Base-by-base conservation (phyloP, 1,140 invertebrate species). In the Pectinophora gossypiella region DNA sequence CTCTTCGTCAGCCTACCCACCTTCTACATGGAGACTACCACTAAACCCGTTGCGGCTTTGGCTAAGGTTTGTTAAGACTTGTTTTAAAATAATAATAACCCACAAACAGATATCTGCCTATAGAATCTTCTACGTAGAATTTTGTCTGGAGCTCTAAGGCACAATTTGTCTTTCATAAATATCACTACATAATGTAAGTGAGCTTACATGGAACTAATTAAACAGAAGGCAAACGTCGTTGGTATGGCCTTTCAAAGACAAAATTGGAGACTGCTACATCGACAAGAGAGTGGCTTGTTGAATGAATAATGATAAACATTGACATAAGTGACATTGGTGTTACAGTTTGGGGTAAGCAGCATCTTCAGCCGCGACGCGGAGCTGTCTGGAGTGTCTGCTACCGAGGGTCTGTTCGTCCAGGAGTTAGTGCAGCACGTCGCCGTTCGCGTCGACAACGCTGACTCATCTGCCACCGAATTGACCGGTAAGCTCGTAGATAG, bases 351-450 rank as follows among this genome's bases (percentile, higher is more conserved):
- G 2, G 84, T 91, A 0, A 89, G 84, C 55, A 87, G 83, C 27
- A 87, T 92, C 35, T 92, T 91, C 68, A 85, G 87, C 3, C 79
- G 84, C 9, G 86, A 89, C 9, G 89, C 90, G 0, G 88, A 91
- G 55, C 64, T 91, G 35, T 85, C 87, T 0, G 78, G 90, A 4
- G 88, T 91, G 5, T 90, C 90, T n/a, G 66, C 78, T 7, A 87
- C 88, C 35, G 85, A 89, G 43, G 87, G 88, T 6, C 65, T 91
- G 1, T 90, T 90, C 59, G 88, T 91, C 1, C 89, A 91, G 53
- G 91, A 91, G 68, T 67, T 92, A 52, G 90, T 91, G 1, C 91
- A 92, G 61, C 89, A 91, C 49, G 91, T 91, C 0, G 89, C 89
- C 10, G 84, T 92, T 0, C 82, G 90, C 18, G 89, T 91, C 4